Evolutionary conservation across 2,113 vertebrate species (phyloP), one percentile per base, ranked within the genome.

Genomic region (Gymnocephalus cernua): DNA sequence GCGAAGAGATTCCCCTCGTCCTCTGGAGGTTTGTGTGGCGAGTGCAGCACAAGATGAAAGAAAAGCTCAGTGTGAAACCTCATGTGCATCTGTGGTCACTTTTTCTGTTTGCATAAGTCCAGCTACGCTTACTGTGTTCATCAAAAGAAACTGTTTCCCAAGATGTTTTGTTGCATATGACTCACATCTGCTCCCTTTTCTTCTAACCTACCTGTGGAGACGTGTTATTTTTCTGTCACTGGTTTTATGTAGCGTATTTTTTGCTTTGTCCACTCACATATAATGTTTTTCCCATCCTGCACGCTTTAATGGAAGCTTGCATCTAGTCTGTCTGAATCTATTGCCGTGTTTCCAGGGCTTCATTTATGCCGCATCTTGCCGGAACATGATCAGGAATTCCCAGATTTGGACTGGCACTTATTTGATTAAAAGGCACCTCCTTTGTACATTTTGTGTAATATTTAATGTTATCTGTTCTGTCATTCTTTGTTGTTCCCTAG

Each of bases 41-140:
- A 79, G 48, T n/a, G 54, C 19, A 44, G 73, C 12, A 44, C 23
- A 41, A 41, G 47, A 74, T 74, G 25, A 53, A 48, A 73, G 41
- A 61, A 38, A 53, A 53, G 38, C 59, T 47, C 38, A 35, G 25
- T 51, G 29, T 25, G 58, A 45, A 63, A 23, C 29, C 57, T 53
- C 18, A 47, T 45, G n/a, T 74, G 29, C 18, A 3, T n/a, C n/a
- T 50, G 23, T 19, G 25, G 51, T 53, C 45, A 15, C 12, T 47
- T 38, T 57, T 16, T 45, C 25, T 80, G 12, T 25, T 58, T 10
- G 23, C 23, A 18, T 1, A 21, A 53, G 32, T 70, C 12, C 1
- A 54, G 16, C 16, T 41, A 13, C 4, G 45, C 16, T 41, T 12
- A 35, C 25, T 23, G 18, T 45, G 8, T 21, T 25, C 14, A 41